phyloP scores from a whole-genome alignment of 2,888 invertebrate species.

The Podotricha telesiphe region DNA sequence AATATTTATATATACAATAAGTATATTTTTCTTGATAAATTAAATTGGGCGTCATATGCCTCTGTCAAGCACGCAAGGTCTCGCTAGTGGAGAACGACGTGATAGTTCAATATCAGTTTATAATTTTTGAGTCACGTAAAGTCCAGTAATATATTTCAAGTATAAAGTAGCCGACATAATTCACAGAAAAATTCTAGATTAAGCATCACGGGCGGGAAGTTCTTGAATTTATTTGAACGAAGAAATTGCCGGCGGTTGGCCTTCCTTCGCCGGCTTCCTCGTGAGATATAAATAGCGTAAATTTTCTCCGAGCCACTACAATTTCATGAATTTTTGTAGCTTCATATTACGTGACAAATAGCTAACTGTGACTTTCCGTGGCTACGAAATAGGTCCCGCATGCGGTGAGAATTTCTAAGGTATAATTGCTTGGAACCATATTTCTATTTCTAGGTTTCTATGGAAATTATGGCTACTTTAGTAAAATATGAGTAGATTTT shows the following conservation, averaged over 20 bases:
- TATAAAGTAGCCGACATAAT: slow-evolving; percentile 57
- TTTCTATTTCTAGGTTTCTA: slow-evolving; percentile 15
- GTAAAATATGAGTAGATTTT: background rate
- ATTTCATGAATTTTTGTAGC: slow-evolving; percentile 59
- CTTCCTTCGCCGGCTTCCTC: slow-evolving; percentile 55
- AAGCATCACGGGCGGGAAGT: slow-evolving; percentile 50
- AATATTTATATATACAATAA: no score
- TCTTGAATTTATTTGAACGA: slow-evolving; percentile 54
- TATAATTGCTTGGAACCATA: slow-evolving; percentile 29
- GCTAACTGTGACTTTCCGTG: slow-evolving; percentile 49
- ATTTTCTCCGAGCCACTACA: slow-evolving; percentile 53
- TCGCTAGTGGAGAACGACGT: background rate
- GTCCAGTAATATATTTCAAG: slow-evolving; percentile 43
- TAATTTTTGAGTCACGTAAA: slow-evolving; percentile 29
- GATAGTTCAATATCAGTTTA: slow-evolving; percentile 13
- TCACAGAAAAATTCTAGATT: slow-evolving; percentile 57
- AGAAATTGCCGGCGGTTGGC: slow-evolving; percentile 54
- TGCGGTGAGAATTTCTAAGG: slow-evolving; percentile 35
- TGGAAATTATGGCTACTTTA: background rate
- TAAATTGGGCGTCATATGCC: no score
- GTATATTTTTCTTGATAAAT: no score
- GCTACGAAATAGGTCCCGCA: slow-evolving; percentile 42
- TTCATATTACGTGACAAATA: slow-evolving; percentile 39
- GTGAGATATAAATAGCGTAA: slow-evolving; percentile 56
- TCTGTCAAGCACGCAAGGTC: no score